These are phyloP conservation scores for Deladenus siricidicola DNA, from an alignment of 2,888 invertebrate species.

Conservation along the genomic window DNA sequence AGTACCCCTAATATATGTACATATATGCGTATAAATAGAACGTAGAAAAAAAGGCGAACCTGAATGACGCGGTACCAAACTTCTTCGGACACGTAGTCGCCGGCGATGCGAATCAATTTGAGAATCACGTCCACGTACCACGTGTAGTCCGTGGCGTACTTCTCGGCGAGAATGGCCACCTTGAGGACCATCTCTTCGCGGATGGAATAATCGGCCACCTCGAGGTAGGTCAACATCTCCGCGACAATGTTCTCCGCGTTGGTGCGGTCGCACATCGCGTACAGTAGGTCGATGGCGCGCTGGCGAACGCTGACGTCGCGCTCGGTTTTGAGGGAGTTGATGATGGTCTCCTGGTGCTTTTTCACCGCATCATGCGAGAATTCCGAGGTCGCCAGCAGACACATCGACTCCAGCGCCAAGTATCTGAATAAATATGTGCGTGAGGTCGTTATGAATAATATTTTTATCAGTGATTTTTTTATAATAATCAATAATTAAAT, in stretches of 20 bases:
- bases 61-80: conserved; percentile 96
- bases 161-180: conserved; percentile 96
- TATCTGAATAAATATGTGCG: conserved; percentile 63
- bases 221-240: conserved; percentile 96
- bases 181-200: conserved; percentile 99
- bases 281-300: conserved; percentile 90
- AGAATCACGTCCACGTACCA: conserved; percentile 91
- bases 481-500: too few species aligned
- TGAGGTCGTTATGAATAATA: too few species aligned
- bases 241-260: conserved; percentile 99
- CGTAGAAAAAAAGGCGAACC: too few species aligned
- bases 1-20: too few species aligned
- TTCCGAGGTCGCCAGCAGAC: conserved; percentile 94
- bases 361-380: conserved; percentile 99
- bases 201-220: conserved; percentile 98
- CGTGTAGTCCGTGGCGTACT: conserved; percentile 97
- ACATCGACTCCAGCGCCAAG: conserved; percentile 96
- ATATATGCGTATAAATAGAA: too few species aligned
- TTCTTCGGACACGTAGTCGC: conserved; percentile 98
- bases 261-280: conserved; percentile 99
- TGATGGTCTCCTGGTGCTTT: conserved; percentile 98
- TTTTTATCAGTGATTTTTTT: too few species aligned
- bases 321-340: conserved; percentile 78
- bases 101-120: conserved; percentile 96
- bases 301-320: conserved; percentile 67